Evolutionary conservation across 2,888 invertebrate species (phyloP).

Genomic region (Nomada ruficornis): DNA sequence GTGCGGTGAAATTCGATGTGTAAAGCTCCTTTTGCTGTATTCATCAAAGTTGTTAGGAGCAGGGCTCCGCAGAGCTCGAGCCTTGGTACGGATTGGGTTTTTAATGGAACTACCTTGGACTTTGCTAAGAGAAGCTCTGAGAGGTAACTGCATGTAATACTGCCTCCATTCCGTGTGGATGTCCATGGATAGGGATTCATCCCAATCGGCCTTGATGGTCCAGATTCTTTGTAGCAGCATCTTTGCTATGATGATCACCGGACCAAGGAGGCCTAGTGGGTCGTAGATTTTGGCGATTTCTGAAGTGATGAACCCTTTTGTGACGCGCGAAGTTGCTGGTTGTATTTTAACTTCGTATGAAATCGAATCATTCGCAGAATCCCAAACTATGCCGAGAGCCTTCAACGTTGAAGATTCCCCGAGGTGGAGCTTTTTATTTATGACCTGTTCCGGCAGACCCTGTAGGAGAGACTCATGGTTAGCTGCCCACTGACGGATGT

Average conservation of each 20-base stretch:
- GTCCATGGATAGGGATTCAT: neutral
- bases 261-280: slow-evolving; percentile 61
- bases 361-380: slow-evolving; percentile 48
- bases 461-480: slow-evolving; percentile 48
- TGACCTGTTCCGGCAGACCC: slow-evolving; percentile 16
- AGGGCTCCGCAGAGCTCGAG: slow-evolving; percentile 3
- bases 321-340: neutral
- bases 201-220: neutral
- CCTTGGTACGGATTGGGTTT: neutral
- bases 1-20: too few relatives aligned
- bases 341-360: slow-evolving; percentile 32
- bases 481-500: slow-evolving; percentile 63
- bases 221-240: neutral
- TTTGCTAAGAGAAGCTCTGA: neutral
- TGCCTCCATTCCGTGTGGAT: neutral
- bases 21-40: too few relatives aligned
- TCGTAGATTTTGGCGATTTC: slow-evolving; percentile 66
- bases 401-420: slow-evolving; percentile 29
- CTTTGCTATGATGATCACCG: slow-evolving; percentile 30
- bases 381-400: slow-evolving; percentile 55
- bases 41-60: neutral
- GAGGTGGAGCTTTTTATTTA: slow-evolving; percentile 39
- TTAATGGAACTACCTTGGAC: slow-evolving; percentile 7
- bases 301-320: slow-evolving; percentile 17
- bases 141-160: neutral